Conservation (phyloP, 2,888 invertebrate species). For the Lathronympha strigana region DNA sequence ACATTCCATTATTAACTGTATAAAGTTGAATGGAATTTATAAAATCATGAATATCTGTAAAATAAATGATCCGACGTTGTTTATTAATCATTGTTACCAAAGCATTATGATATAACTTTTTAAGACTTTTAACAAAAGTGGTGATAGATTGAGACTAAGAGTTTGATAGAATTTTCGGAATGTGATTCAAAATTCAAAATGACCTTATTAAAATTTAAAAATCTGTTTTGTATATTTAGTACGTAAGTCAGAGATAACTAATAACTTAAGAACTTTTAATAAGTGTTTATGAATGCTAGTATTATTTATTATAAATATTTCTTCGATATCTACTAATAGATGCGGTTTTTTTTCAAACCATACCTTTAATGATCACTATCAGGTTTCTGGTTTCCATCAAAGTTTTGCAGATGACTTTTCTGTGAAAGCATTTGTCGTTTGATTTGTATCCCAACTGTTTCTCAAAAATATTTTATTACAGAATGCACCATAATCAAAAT, state of each 20-base stretch:
- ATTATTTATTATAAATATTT: constrained; percentile 34
- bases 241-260: constrained; percentile 30
- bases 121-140: constrained; percentile 26
- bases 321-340: not conserved
- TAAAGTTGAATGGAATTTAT: constrained; percentile 18
- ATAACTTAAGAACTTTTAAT: constrained; percentile 24
- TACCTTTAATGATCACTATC: no score
- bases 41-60: constrained; percentile 12
- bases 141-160: constrained; percentile 39
- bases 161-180: constrained; percentile 35
- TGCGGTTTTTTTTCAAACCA: not conserved
- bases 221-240: constrained; percentile 32
- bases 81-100: constrained; percentile 34
- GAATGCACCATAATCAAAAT: constrained; percentile 37
- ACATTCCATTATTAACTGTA: constrained; percentile 33
- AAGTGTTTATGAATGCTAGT: constrained; percentile 27
- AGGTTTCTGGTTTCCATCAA: not conserved
- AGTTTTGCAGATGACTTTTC: no score
- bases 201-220: constrained; percentile 26
- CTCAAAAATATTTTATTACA: constrained; percentile 30
- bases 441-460: no score
- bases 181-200: constrained; percentile 41
- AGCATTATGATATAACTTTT: constrained; percentile 26
- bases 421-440: no score
- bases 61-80: constrained; percentile 18